Percentiles rank a stretch among this genome's conserved stretches.
Evolutionary conservation across 2,888 invertebrate species (phyloP).

Genomic region (Platycnemis pennipes): DNA sequence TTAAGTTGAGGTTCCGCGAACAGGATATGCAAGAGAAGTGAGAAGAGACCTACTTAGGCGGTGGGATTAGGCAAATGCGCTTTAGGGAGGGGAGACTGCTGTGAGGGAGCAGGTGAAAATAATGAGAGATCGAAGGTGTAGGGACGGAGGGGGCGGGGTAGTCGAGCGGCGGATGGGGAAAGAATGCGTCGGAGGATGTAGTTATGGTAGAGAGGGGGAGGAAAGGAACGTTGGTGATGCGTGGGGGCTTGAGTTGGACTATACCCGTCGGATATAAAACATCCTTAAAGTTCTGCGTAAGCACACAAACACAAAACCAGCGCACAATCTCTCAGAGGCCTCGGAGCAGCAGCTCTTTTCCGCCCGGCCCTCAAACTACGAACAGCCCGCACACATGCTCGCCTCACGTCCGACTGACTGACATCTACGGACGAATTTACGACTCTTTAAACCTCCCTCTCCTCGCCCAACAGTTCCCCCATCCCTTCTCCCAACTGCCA

Average conservation of each 20-base stretch:
- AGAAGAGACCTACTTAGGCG: neutral
- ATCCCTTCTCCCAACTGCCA: neutral
- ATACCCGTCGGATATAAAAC: slow-evolving; percentile 65
- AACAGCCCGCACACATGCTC: slow-evolving; percentile 66
- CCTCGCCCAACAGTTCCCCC: neutral
- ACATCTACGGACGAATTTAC: slow-evolving; percentile 65
- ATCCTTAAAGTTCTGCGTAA: slow-evolving; percentile 67
- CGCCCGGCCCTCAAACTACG: neutral
- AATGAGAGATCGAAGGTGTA: neutral
- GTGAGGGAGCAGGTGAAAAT: slow-evolving; percentile 48
- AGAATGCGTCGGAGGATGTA: slow-evolving; percentile 7
- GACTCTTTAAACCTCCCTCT: neutral
- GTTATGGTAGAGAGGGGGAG: neutral
- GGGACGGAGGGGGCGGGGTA: neutral
- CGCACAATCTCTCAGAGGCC: slow-evolving; percentile 58
- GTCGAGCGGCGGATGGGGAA: slow-evolving; percentile 9
- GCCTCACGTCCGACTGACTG: slow-evolving; percentile 64
- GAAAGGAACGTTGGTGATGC: neutral
- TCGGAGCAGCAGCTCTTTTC: slow-evolving; percentile 6
- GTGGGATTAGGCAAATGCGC: neutral
- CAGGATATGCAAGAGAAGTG: neutral
- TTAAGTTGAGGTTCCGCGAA: no score
- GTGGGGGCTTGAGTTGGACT: slow-evolving; percentile 43
- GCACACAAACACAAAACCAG: slow-evolving; percentile 66
- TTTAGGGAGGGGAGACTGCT: slow-evolving; percentile 4